These are phyloP conservation scores for Poecilia velifera DNA, from an alignment of 2,797 vertebrate species.

Conservation along the genomic window DNA sequence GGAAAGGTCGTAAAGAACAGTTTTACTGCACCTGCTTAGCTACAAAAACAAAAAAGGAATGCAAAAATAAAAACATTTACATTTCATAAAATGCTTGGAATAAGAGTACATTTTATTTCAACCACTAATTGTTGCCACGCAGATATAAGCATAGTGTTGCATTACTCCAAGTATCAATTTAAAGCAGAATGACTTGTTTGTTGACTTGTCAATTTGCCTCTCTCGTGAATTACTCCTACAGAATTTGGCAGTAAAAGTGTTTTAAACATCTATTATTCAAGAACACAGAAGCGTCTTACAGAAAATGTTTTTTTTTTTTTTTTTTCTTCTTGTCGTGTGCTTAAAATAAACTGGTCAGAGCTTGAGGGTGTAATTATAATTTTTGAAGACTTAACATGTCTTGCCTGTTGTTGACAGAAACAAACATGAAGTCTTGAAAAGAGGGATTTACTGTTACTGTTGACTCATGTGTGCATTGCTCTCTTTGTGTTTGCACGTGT, in stretches of 20 bases:
- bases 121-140: not conserved
- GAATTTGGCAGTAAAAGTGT: not conserved
- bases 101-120: not conserved
- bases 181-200: not conserved
- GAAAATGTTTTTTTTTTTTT: too few relatives aligned
- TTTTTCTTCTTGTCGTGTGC: not conserved
- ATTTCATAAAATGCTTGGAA: not conserved
- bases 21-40: not conserved
- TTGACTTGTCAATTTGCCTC: constrained; percentile 5
- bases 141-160: not conserved
- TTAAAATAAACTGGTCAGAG: constrained; percentile 13
- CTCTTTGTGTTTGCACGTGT: constrained; percentile 16
- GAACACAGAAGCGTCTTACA: not conserved
- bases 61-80: not conserved
- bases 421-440: constrained; percentile 6
- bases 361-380: constrained; percentile 7
- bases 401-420: constrained; percentile 18
- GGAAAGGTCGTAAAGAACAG: not conserved
- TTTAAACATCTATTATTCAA: not conserved
- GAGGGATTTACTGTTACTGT: constrained; percentile 26
- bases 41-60: not conserved
- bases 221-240: not conserved
- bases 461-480: constrained; percentile 8
- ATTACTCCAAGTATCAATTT: not conserved
- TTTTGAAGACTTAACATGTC: constrained; percentile 15